Percentiles rank a stretch among this genome's conserved stretches.
Evolutionary conservation across 2,797 vertebrate genomes (phyloP).

Genomic region (Harpia harpyja): DNA sequence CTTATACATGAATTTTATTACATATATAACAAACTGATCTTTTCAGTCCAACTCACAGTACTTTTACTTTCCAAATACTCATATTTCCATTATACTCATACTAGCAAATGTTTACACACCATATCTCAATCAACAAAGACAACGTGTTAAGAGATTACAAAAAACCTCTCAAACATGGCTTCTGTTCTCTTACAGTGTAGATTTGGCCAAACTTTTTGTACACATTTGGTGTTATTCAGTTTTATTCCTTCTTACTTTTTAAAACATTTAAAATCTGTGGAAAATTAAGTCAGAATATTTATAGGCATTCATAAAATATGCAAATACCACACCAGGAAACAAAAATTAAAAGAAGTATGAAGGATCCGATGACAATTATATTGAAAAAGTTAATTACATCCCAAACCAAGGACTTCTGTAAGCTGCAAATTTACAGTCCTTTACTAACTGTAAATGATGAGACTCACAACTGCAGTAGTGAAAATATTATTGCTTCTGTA

Average conservation of each 20-base stretch:
- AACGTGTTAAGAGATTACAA: slow-evolving; percentile 21
- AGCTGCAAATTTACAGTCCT: slow-evolving; percentile 48
- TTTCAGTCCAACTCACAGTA: neutral
- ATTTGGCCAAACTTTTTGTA: neutral
- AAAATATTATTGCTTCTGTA: slow-evolving; percentile 78
- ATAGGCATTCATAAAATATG: neutral
- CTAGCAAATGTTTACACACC: slow-evolving; percentile 18
- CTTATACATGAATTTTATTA: neutral
- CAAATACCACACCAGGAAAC: neutral
- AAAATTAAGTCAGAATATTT: neutral
- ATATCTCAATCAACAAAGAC: slow-evolving; percentile 43
- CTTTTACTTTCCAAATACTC: neutral
- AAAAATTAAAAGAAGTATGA: neutral
- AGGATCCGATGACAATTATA: slow-evolving; percentile 32
- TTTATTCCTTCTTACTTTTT: neutral
- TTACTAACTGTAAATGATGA: slow-evolving; percentile 58
- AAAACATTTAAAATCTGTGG: neutral
- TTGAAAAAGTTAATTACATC: neutral
- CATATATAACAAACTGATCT: neutral
- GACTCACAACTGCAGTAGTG: slow-evolving; percentile 68
- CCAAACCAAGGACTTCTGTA: slow-evolving; percentile 1
- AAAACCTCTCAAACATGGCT: slow-evolving; percentile 26
- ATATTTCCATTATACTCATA: neutral
- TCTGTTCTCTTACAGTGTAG: neutral
- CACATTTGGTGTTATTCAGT: neutral